Percentiles rank a stretch among this genome's conserved stretches.
phyloP scores from a whole-genome alignment of 2,888 invertebrate species.

The Seira sanloemensis region DNA sequence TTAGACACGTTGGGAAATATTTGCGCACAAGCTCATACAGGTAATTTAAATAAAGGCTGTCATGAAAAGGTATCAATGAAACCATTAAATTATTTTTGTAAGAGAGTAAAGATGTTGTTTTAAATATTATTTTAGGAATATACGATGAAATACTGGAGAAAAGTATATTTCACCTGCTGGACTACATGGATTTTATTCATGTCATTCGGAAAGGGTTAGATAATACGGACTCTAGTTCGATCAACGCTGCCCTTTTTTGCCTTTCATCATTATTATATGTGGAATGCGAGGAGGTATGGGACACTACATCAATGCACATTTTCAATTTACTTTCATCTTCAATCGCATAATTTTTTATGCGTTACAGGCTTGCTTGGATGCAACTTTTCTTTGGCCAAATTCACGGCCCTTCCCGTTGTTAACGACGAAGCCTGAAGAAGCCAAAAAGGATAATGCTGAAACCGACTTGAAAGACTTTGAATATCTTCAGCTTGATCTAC shows the following conservation, averaged over 20 bases:
- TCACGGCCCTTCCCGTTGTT: conserved; percentile 61
- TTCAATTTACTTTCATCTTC: no score
- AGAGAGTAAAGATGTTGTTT: background rate
- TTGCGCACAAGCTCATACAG: conserved; percentile 75
- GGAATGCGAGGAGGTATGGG: conserved; percentile 67
- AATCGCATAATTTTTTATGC: no score
- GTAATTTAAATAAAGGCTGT: conserved; percentile 33
- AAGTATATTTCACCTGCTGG: conserved; percentile 60
- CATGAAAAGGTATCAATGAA: no score
- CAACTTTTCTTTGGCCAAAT: conserved; percentile 55
- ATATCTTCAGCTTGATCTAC: conserved; percentile 88
- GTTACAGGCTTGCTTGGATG: conserved; percentile 44
- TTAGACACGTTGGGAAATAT: conserved; percentile 88
- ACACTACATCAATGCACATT: no score
- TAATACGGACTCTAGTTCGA: conserved; percentile 52
- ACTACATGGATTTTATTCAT: conserved; percentile 67
- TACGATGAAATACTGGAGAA: conserved; percentile 65
- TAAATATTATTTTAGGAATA: conserved; percentile 50
- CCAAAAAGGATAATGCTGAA: conserved; percentile 75
- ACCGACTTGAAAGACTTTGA: conserved; percentile 90
- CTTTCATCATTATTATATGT: conserved; percentile 65
- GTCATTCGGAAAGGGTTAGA: conserved; percentile 65
- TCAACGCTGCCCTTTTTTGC: conserved; percentile 65
- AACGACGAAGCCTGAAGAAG: conserved; percentile 76
- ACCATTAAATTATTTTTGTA: no score